Conservation (phyloP, 1,140 invertebrate genomes). For the Conus betulinus region DNA sequence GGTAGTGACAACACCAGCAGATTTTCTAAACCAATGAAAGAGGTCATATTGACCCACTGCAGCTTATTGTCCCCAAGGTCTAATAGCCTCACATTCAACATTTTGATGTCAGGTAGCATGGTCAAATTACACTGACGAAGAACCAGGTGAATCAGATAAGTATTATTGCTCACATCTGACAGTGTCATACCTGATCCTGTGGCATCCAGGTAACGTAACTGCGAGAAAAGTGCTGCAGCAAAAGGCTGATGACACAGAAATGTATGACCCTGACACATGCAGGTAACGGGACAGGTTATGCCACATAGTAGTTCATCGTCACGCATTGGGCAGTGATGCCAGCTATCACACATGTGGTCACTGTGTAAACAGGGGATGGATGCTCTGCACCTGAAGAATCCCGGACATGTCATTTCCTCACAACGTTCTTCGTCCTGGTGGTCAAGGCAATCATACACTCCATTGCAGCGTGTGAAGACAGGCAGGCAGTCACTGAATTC, state of each 20-base stretch:
- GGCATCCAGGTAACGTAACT: constrained; percentile 5
- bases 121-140: not conserved
- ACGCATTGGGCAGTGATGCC: constrained; percentile 29
- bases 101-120: not conserved
- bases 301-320: constrained; percentile 41
- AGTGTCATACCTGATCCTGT: not conserved
- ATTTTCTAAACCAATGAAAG: constrained; percentile 8
- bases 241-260: constrained; percentile 13
- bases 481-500: not conserved
- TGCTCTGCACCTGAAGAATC: constrained; percentile 24
- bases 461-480: constrained; percentile 20
- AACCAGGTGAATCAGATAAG: not conserved
- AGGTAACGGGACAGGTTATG: constrained; percentile 46
- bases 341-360: constrained; percentile 26
- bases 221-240: not conserved
- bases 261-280: constrained; percentile 7
- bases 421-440: constrained; percentile 5
- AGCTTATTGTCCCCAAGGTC: constrained; percentile 36
- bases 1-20: constrained; percentile 20
- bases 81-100: not conserved
- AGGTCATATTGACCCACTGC: not conserved
- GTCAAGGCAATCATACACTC: constrained; percentile 12
- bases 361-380: constrained; percentile 27
- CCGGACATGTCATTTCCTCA: constrained; percentile 32
- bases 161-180: not conserved